phyloP scores from a whole-genome alignment of 2,888 invertebrate genomes.

The Xylota segnis region DNA sequence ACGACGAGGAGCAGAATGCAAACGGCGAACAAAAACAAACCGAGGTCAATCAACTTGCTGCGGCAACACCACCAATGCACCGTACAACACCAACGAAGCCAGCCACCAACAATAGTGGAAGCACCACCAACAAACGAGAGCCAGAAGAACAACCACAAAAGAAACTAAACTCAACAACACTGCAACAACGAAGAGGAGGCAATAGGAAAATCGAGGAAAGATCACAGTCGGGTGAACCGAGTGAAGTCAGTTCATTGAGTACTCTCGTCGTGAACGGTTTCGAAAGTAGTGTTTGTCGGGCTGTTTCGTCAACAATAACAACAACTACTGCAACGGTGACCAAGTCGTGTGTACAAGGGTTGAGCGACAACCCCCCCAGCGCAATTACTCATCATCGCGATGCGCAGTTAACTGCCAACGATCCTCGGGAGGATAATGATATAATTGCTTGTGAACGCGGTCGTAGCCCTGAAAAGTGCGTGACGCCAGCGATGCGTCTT shows the following conservation, averaged over 20 bases:
- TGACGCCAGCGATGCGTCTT: constrained; percentile 81
- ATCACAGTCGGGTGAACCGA: constrained; percentile 65
- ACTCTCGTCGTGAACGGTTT: constrained; percentile 80
- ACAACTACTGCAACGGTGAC: constrained; percentile 51
- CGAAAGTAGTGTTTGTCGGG: constrained; percentile 48
- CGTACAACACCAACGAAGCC: constrained; percentile 38
- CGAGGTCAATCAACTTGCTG: constrained; percentile 73
- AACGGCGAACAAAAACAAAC: constrained; percentile 75
- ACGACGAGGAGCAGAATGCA: constrained; percentile 62
- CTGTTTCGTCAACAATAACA: constrained; percentile 34
- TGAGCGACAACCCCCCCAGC: constrained; percentile 7
- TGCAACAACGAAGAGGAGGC: constrained; percentile 59
- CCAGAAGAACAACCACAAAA: constrained; percentile 33
- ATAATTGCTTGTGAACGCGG: constrained; percentile 48
- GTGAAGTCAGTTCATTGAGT: constrained; percentile 81
- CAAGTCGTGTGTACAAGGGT: constrained; percentile 44
- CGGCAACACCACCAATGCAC: constrained; percentile 28
- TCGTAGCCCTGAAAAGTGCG: constrained; percentile 68
- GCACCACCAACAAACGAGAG: constrained; percentile 26
- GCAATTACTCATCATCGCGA: constrained; percentile 38
- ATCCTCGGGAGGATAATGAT: constrained; percentile 58
- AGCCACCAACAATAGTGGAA: constrained; percentile 20
- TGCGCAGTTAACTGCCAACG: constrained; percentile 55
- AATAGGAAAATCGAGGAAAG: constrained; percentile 62
- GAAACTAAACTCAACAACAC: constrained; percentile 58